Evolutionary conservation across 2,113 vertebrate genomes (phyloP), one percentile per base, ranked within the genome.

Genomic region (Nanger granti): DNA sequence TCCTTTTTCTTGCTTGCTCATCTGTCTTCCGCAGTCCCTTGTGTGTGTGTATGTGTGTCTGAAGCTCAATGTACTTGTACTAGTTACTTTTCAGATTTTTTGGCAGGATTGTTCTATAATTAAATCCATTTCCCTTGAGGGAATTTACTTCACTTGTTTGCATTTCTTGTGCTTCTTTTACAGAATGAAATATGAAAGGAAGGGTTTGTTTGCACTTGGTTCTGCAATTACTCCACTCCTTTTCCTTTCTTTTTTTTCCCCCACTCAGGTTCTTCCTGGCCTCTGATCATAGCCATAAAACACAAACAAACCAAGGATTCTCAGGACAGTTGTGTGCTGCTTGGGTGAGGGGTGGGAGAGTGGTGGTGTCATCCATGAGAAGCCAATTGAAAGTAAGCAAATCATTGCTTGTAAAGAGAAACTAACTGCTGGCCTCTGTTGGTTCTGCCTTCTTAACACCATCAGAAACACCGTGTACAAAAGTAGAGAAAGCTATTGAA

Each of bases 61-160:
- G 10, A 73, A 89, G n/a, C 85, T 97, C 57, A 29, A 91, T 94
- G 92, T 91, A 91, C 91, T 96, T 83, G 54, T 97, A 98, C 97
- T 98, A 96, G 98, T 98, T 98, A 97, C 98, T 98, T 96, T 97
- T 94, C 60, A 96, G 85, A 69, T 87, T 94, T 95, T 82, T 69
- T 89, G 80, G 82, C 93, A 98, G 79, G 94, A 94, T 97, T 98
- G 94, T 98, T 98, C 93, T 98, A 94, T 98, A 98, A 98, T 98
- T 98, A 98, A 98, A 97, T 97, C 89, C 92, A 95, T 90, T 92
- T 97, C 91, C 97, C 94, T 95, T 37, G 4, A 87, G 97, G 89
- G 94, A 89, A 91, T 89, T 88, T 18, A 47, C 73, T 93, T 98
- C 47, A 82, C 60, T 97, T 95, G 86, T 97, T 96, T 93, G 60